Evolutionary conservation across 1,140 invertebrate genomes (phyloP), one percentile per base, ranked within the genome.

Genomic region (Melipona quadrifasciata): DNA sequence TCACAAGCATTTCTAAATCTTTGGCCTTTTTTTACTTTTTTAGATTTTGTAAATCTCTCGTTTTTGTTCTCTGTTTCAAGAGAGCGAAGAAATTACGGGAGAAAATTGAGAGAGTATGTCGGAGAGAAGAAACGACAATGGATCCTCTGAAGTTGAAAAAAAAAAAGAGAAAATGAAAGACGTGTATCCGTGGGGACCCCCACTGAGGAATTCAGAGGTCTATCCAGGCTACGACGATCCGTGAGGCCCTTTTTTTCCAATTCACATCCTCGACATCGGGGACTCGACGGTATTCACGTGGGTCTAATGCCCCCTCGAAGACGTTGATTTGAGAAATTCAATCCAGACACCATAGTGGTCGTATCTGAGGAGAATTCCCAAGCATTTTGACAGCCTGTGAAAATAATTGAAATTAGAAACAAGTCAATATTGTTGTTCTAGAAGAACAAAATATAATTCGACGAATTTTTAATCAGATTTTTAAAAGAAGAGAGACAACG

Each of bases 171-270:
- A 65, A 81, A 85, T 58, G 78, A 81, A 81, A 85, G 78, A 68
- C 39, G 47, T 21, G n/a, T 53, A 27, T 27, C 76, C 76, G 67
- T 51, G 53, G 77, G 53, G 78, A 85, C 83, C 83, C 83, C 83
- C 83, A 81, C 83, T 85, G 83, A 85, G 83, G 83, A 80, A 67
- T 74, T 57, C 51, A 80, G 57, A 55, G 83, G 78, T 51, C 77
- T 70, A 55, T 57, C 67, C 68, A 72, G 39, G 6, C 82, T 34
- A 80, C 57, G 11, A 31, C 83, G 5, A 73, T 51, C 83, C 78
- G 61, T 85, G 83, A 85, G 83, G 83, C 83, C 83, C 83, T 81
- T 81, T 85, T 84, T 85, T 85, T 73, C 53, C n/a, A 39, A 19
- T 64, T 31, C 57, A 57, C 70, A 47, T 31, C 24, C 80, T 31